These are phyloP conservation scores for Drosophila flavopinicola DNA, from an alignment of 2,888 invertebrate species.

Conservation along the genomic window DNA sequence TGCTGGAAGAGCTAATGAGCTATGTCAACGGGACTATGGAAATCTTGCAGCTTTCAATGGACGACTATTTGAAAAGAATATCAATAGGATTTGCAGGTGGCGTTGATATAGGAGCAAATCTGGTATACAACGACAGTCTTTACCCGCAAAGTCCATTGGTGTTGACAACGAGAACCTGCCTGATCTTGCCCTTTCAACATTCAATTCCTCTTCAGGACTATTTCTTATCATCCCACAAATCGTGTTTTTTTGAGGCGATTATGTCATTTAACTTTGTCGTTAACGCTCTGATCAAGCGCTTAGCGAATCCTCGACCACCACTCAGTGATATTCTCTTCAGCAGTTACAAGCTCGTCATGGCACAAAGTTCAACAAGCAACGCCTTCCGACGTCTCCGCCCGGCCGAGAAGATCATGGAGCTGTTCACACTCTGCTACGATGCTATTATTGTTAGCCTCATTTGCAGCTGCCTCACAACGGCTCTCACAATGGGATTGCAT, in stretches of 20 bases:
- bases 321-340: background rate
- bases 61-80: background rate
- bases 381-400: background rate
- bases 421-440: background rate
- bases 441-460: background rate
- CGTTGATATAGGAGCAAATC: slow-evolving; percentile 1
- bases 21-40: slow-evolving; percentile 13
- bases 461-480: background rate
- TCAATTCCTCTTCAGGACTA: no score
- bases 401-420: background rate
- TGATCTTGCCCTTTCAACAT: slow-evolving; percentile 4
- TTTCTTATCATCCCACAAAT: no score
- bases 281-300: background rate
- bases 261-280: background rate
- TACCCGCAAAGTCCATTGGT: background rate
- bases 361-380: background rate
- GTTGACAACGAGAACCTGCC: background rate
- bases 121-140: background rate
- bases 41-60: background rate
- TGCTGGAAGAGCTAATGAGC: slow-evolving; percentile 12
- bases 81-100: background rate
- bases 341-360: background rate
- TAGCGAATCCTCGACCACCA: background rate
- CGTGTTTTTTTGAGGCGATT: no score
- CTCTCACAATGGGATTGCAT: background rate